These are phyloP conservation scores for Strongylocentrotus purpuratus DNA, from an alignment of 35 echinoderm and acorn worm species.

Conservation along the genomic window DNA sequence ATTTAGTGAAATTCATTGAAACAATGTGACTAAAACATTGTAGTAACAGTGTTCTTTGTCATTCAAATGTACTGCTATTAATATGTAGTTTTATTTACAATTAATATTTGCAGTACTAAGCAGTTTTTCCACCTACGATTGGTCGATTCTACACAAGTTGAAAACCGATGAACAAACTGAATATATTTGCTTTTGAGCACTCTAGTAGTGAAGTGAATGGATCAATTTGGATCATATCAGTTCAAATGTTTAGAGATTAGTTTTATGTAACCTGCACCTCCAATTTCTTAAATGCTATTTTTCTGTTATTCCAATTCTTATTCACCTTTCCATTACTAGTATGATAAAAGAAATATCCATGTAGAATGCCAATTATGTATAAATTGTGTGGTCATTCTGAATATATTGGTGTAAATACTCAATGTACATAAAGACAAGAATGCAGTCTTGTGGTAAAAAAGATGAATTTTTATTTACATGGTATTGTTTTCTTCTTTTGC, in stretches of 20 bases:
- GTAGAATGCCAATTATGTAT: background rate
- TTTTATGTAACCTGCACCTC: background rate
- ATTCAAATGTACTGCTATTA: background rate
- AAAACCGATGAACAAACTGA: background rate
- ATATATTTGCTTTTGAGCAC: too few species aligned
- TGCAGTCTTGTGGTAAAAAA: background rate
- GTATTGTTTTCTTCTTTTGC: background rate
- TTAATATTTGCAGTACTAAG: background rate
- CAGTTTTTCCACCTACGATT: background rate
- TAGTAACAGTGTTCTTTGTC: too few species aligned
- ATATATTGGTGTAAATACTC: background rate
- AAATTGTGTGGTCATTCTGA: background rate
- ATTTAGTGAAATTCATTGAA: too few species aligned
- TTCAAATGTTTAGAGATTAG: background rate
- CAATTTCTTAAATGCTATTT: background rate
- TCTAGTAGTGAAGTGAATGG: too few species aligned
- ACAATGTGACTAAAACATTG: too few species aligned
- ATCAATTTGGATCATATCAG: too few species aligned
- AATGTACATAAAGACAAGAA: background rate
- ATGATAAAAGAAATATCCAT: too few species aligned
- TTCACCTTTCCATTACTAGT: too few species aligned
- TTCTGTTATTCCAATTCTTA: background rate
- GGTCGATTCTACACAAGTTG: background rate
- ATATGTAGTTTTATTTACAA: background rate
- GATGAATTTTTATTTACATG: background rate